These are phyloP conservation scores for Dromiciops gliroides DNA, from an alignment of 2,113 vertebrate genomes.

Conservation along the genomic window DNA sequence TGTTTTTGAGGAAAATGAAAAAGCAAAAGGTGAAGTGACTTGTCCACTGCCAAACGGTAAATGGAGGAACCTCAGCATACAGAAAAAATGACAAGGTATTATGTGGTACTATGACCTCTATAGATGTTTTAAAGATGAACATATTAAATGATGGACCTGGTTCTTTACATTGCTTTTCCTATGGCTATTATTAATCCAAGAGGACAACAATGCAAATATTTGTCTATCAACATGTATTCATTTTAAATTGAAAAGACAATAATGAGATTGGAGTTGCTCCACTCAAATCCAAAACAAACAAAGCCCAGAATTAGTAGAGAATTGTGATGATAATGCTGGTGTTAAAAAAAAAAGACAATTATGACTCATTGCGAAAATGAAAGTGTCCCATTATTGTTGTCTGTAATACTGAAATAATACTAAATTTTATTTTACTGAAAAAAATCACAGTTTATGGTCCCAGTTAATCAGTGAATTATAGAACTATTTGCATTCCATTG, in stretches of 20 bases:
- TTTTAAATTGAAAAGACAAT: slow-evolving; percentile 68
- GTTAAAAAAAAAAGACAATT: slow-evolving; percentile 2
- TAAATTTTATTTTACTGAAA: slow-evolving; percentile 28
- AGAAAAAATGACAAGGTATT: background rate
- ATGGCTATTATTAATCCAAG: slow-evolving; percentile 59
- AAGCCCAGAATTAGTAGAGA: slow-evolving; percentile 68
- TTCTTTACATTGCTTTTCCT: slow-evolving; percentile 40
- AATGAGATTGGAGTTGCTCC: slow-evolving; percentile 61
- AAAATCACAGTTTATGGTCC: slow-evolving; percentile 48
- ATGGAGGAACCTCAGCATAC: background rate
- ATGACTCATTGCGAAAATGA: slow-evolving; percentile 10
- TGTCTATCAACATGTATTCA: slow-evolving; percentile 51
- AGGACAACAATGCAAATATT: slow-evolving; percentile 65
- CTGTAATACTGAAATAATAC: slow-evolving; percentile 19
- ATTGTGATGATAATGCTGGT: slow-evolving; percentile 56
- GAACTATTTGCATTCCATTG: slow-evolving; percentile 33
- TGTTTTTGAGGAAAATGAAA: background rate
- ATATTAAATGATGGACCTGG: slow-evolving; percentile 41
- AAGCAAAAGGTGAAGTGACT: background rate
- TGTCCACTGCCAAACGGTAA: background rate
- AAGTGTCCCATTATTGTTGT: slow-evolving; percentile 43
- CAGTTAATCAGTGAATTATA: slow-evolving; percentile 58
- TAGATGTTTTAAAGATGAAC: slow-evolving; percentile 27
- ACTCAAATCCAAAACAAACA: slow-evolving; percentile 52
- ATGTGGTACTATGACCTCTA: background rate